Base-by-base conservation (phyloP, 1,140 invertebrate species). In the Drosophila funebris region DNA sequence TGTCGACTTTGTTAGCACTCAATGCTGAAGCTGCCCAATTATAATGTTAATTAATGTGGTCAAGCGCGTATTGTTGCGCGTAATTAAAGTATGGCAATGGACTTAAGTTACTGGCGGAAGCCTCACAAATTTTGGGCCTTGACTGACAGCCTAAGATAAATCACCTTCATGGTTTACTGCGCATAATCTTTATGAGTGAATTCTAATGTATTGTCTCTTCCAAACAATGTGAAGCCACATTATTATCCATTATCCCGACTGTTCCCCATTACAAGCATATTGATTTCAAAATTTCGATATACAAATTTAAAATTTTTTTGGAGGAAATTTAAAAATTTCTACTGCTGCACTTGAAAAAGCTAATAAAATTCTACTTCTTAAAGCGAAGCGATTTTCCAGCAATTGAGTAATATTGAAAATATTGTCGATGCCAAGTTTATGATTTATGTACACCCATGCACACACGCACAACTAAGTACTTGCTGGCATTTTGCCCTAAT, bases 11-110 rank as follows among this genome's bases (percentile, higher is more conserved):
- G 22, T 41, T 9, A 61, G 54, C 16, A 48, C 36, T 57, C 36
- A 8, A 11, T 50, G 24, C 29, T 61, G 43, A 39, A 61, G 68
- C 56, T 43, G 66, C 58, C 71, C 82, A 85, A 85, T 85, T 85
- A 85, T 72, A 87, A 85, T 85, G 82, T 74, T 85, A 85, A 85
- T 85, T 85, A 68, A 68, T 73, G 50, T 73, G 64, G 71, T 69
- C 64, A 69, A 62, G 56, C 27, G 48, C 36, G n/a, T 57, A 57
- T 67, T 67, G 69, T 58, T 48, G 50, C 24, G 14, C 20, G 27
- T 73, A 68, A 73, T 73, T 73, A 54, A 36, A 36, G 63, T 33
- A 37, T 37, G 36, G 29, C 9, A n/a, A 22, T 16, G 8, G 8
- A 24, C 24, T 22, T 14, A 18, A 66, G 39, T 8, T 7, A 33